Evolutionary conservation across 1,140 invertebrate genomes (phyloP).

Genomic region (Phymastichus coffea): DNA sequence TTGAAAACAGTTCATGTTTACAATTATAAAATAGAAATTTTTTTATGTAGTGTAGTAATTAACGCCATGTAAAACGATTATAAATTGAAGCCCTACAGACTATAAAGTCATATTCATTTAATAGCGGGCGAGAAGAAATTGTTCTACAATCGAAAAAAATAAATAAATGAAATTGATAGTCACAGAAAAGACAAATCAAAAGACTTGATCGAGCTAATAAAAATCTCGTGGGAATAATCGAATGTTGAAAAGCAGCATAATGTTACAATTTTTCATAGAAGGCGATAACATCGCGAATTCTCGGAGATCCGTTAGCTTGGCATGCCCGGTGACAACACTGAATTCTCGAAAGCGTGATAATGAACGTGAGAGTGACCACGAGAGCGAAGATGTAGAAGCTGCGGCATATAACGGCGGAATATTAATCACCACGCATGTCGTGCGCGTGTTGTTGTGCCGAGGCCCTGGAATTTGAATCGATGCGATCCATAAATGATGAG

Average conservation of each 20-base stretch:
- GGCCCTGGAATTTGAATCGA: conserved; percentile 39
- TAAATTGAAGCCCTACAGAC: too few relatives aligned
- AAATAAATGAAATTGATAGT: too few relatives aligned
- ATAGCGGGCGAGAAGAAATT: too few relatives aligned
- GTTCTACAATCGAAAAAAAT: too few relatives aligned
- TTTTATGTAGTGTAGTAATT: too few relatives aligned
- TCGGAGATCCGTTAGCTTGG: background rate
- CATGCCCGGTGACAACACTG: background rate
- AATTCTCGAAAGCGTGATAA: conserved; percentile 11
- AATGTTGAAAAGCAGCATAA: conserved; percentile 15
- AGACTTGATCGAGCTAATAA: too few relatives aligned
- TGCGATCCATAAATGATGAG: conserved; percentile 45
- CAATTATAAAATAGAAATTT: too few relatives aligned
- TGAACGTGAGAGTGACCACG: conserved; percentile 5
- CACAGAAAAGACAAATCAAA: background rate
- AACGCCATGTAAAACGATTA: too few relatives aligned
- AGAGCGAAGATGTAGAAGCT: background rate
- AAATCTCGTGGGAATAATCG: conserved; percentile 15
- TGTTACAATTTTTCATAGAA: conserved; percentile 13
- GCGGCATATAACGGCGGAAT: conserved; percentile 30
- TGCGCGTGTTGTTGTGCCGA: background rate
- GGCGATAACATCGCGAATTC: conserved; percentile 23
- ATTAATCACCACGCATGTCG: conserved; percentile 37
- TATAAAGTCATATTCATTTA: too few relatives aligned
- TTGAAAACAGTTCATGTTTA: too few relatives aligned